Base-by-base conservation (phyloP, 2,888 invertebrate genomes). In the Drymonia ruficornis region DNA sequence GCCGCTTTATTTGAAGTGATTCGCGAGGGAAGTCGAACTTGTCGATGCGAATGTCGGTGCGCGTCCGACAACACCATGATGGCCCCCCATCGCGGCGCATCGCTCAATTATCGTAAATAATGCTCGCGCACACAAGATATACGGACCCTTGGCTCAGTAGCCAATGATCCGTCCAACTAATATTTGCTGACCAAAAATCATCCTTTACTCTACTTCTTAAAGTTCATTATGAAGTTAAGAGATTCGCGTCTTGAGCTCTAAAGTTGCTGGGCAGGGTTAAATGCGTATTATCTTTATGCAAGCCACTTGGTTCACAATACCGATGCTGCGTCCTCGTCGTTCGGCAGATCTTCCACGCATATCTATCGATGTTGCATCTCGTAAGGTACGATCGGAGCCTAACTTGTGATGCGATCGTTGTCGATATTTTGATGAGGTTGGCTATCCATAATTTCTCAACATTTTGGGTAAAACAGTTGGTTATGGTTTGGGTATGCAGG, bases 81-180 rank as follows among this genome's bases (percentile, higher is more conserved):
- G 92, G 88, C 91, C 92, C 91, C 91, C 92, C 91, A 91, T 91
- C 86, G 91, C 83, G 91, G 89, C 86, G 87, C 91, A 91, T 92
- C 92, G 91, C 92, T 91, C 92, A 92, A 92, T 92, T 92, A 92
- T 92, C 91, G 92, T 92, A 92, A 92, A 92, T 92, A 92, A 92
- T 92, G 91, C 92, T 91, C 90, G 89, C 89, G 71, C 91, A 91
- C 90, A 89, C 85, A 91, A 91, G 91, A 92, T 91, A 91, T 91
- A 91, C 91, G 89, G 84, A 83, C 84, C 86, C 80, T 81, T 74
- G 80, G 63, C 74, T 86, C 89, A 72, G 91, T 90, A 92, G 91
- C 87, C 86, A 77, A 82, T 81, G 88, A 86, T 81, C 88, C 76
- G 82, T 83, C 78, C 74, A 79, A 78, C 76, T 66, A 59, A 55